Conservation (phyloP, 2,797 vertebrate species). For the Acanthurus leucopareius region DNA sequence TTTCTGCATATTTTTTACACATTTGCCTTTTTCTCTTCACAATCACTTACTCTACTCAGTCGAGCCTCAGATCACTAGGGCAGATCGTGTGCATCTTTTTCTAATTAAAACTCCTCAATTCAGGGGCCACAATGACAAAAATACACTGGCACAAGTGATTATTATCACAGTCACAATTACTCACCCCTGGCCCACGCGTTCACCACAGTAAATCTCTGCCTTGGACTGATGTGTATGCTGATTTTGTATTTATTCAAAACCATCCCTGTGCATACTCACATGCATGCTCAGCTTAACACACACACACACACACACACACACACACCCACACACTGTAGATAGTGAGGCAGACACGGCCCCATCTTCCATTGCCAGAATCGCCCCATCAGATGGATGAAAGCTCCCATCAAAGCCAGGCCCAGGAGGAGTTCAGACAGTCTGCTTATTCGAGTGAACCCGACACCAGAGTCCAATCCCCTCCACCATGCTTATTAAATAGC, state of each 20-base stretch:
- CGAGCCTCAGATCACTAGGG: conserved; percentile 46
- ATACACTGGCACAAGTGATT: conserved; percentile 51
- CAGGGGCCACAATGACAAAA: conserved; percentile 38
- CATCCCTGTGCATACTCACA: conserved; percentile 28
- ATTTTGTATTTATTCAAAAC: conserved; percentile 70
- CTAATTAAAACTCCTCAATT: conserved; percentile 58
- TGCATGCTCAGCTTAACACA: conserved; percentile 5
- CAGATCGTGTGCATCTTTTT: conserved; percentile 37
- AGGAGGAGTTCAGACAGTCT: conserved; percentile 80
- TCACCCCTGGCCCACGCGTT: conserved; percentile 40
- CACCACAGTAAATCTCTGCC: conserved; percentile 57
- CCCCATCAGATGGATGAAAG: conserved; percentile 82
- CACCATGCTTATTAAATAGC: conserved; percentile 80
- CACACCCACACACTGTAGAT: conserved; percentile 50
- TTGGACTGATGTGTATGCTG: conserved; percentile 71
- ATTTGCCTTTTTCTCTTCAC: conserved; percentile 7
- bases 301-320: conserved; percentile 36
- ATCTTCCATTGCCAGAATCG: conserved; percentile 75
- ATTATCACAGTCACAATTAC: conserved; percentile 59
- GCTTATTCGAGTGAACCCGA: conserved; percentile 80
- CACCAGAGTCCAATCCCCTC: conserved; percentile 80
- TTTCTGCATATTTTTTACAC: background rate
- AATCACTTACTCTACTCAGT: conserved; percentile 20
- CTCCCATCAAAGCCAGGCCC: conserved; percentile 82
- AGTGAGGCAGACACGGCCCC: conserved; percentile 45